Conservation (phyloP, 2,113 vertebrate species). For the Petromus typicus region DNA sequence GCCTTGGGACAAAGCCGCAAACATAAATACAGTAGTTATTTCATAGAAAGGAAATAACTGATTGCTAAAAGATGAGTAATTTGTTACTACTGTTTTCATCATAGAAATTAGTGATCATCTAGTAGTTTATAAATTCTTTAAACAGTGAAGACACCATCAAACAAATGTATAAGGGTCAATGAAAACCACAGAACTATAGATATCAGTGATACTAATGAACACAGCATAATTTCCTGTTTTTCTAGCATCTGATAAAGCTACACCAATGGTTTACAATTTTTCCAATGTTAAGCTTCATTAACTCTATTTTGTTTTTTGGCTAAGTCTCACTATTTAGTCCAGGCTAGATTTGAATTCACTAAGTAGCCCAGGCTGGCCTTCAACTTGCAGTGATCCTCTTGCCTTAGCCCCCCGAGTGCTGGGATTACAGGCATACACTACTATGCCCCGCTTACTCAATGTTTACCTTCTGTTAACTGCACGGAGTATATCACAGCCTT, state of each 20-base stretch:
- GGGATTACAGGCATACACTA: not conserved
- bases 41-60: not conserved
- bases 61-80: not conserved
- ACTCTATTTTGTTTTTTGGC: not conserved
- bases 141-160: not conserved
- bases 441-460: not conserved
- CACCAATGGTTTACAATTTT: not conserved
- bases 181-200: not conserved
- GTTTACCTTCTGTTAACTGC: not conserved
- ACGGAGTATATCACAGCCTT: not conserved
- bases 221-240: constrained; percentile 10
- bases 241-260: constrained; percentile 15
- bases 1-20: not conserved
- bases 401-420: not conserved
- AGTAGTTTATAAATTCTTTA: not conserved
- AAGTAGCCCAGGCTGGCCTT: not conserved
- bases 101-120: constrained; percentile 29
- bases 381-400: no score
- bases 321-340: not conserved
- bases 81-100: constrained; percentile 12
- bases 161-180: constrained; percentile 17
- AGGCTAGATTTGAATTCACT: not conserved
- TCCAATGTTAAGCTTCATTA: not conserved
- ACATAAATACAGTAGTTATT: not conserved
- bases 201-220: not conserved